Percentiles rank a stretch among this genome's conserved stretches.
phyloP scores from a whole-genome alignment of 2,113 vertebrate species.

The Coturnix japonica region DNA sequence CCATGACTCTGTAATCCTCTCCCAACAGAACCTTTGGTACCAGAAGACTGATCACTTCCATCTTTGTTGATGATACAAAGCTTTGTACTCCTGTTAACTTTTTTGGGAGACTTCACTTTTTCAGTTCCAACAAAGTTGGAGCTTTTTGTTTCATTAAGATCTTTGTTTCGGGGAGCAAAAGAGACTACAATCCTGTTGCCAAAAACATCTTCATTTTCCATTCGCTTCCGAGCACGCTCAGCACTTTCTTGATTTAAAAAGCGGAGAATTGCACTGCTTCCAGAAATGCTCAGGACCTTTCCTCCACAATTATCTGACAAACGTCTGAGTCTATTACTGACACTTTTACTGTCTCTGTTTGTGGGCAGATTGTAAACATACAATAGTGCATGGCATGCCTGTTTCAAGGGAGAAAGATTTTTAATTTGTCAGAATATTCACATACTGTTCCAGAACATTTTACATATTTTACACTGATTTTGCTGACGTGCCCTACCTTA shows the following conservation, averaged over 20 bases:
- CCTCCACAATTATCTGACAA: slow-evolving; percentile 98
- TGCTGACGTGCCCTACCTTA: background rate
- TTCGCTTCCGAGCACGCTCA: slow-evolving; percentile 91
- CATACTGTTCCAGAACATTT: background rate
- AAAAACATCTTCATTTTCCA: slow-evolving; percentile 98
- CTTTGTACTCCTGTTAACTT: slow-evolving; percentile 84
- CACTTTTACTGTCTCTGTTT: slow-evolving; percentile 91
- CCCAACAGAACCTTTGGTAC: slow-evolving; percentile 81
- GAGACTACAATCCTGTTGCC: slow-evolving; percentile 92
- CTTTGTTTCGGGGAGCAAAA: slow-evolving; percentile 85
- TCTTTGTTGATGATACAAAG: slow-evolving; percentile 82
- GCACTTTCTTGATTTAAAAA: slow-evolving; percentile 91
- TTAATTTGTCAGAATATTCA: background rate
- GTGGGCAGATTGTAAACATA: slow-evolving; percentile 97
- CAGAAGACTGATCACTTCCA: slow-evolving; percentile 81
- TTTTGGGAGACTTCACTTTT: slow-evolving; percentile 91
- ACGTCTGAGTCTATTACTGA: slow-evolving; percentile 92
- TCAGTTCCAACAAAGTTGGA: slow-evolving; percentile 77
- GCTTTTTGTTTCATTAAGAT: slow-evolving; percentile 77
- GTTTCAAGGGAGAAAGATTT: slow-evolving; percentile 65
- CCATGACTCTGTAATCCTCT: slow-evolving; percentile 80
- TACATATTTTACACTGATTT: background rate
- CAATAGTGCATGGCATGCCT: slow-evolving; percentile 90
- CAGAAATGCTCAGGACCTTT: slow-evolving; percentile 92
- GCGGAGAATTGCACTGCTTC: slow-evolving; percentile 89